These are phyloP conservation scores for Galemys pyrenaicus DNA, from an alignment of 2,113 vertebrate genomes.

Conservation along the genomic window DNA sequence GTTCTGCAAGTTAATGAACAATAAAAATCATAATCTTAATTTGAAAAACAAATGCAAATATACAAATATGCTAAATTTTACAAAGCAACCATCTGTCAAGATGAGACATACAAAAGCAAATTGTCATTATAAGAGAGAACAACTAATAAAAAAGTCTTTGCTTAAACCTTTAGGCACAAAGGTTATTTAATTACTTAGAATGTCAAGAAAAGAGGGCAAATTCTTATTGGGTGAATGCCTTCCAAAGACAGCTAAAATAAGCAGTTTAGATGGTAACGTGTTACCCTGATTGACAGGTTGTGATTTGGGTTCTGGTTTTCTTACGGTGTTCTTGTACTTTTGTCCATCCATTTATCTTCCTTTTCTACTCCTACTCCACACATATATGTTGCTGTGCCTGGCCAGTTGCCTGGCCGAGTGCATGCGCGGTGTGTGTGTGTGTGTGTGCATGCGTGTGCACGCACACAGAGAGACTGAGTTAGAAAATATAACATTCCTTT, in stretches of 20 bases:
- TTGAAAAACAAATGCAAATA: slow-evolving; percentile 15
- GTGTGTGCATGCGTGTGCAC: too few relatives aligned
- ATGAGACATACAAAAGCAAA: not conserved
- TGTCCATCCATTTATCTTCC: not conserved
- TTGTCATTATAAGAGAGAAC: not conserved
- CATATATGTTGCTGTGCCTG: not conserved
- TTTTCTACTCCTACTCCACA: not conserved
- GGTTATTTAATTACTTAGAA: not conserved
- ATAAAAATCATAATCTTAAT: not conserved
- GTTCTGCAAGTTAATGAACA: slow-evolving; percentile 10
- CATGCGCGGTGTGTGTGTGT: too few relatives aligned
- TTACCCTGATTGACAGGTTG: not conserved
- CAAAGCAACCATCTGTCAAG: not conserved
- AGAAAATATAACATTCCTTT: not conserved
- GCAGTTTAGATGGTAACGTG: not conserved
- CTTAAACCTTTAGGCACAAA: not conserved
- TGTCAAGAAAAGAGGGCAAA: not conserved
- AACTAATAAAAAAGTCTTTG: not conserved
- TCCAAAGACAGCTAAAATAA: not conserved
- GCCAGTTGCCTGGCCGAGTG: not conserved
- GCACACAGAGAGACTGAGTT: too few relatives aligned
- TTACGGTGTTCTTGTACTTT: not conserved
- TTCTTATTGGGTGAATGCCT: not conserved
- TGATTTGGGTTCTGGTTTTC: not conserved
- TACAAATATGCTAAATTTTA: not conserved